Conservation (phyloP, 2,888 invertebrate genomes). For the Dryococelus australis region DNA sequence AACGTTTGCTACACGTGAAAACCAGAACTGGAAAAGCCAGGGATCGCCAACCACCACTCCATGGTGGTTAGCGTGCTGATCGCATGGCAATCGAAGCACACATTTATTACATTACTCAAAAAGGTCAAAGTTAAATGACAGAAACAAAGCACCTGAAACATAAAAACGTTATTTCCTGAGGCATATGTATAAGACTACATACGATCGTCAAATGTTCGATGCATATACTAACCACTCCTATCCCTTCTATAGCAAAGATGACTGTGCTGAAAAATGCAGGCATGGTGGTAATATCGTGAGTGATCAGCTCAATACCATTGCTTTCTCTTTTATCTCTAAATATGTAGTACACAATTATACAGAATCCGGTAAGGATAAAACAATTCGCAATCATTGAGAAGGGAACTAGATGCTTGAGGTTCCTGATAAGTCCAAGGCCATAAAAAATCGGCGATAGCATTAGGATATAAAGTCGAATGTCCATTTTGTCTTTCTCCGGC, state of each 20-base stretch:
- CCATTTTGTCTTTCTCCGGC: constrained; percentile 21
- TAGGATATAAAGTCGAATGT: constrained; percentile 40
- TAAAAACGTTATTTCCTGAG: too few relatives aligned
- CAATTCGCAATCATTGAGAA: constrained; percentile 94
- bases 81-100: too few relatives aligned
- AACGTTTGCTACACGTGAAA: too few relatives aligned
- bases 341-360: constrained; percentile 86
- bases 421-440: constrained; percentile 80
- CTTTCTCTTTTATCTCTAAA: constrained; percentile 51
- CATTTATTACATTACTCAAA: too few relatives aligned
- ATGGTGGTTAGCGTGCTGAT: too few relatives aligned
- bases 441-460: constrained; percentile 78
- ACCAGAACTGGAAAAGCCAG: too few relatives aligned
- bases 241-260: constrained; percentile 98
- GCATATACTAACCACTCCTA: constrained; percentile 65
- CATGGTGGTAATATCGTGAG: constrained; percentile 62
- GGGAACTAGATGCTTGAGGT: constrained; percentile 89
- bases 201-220: too few relatives aligned
- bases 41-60: too few relatives aligned
- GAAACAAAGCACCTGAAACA: too few relatives aligned
- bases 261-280: constrained; percentile 95
- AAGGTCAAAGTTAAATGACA: too few relatives aligned
- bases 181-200: too few relatives aligned
- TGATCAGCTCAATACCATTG: constrained; percentile 44
- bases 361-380: constrained; percentile 86